Evolutionary conservation across 2,888 invertebrate species (phyloP), one percentile per base, ranked within the genome.

Genomic region (Acleris literana): DNA sequence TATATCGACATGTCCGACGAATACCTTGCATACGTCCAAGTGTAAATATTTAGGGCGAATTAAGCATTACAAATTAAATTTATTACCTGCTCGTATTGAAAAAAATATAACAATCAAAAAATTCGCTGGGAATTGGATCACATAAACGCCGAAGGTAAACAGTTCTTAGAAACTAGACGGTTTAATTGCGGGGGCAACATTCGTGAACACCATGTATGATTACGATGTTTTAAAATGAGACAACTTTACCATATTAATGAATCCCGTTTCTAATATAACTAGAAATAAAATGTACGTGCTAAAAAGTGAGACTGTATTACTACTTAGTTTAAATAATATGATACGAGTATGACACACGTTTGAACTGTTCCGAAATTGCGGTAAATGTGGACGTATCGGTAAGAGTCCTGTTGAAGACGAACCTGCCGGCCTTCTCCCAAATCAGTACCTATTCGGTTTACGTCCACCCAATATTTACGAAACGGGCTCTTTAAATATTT

Each of bases 31-130:
- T 64, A 64, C 64, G 62, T 57, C 52, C 62, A 64, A 67, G 59
- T 53, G 66, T 62, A 69, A 68, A 70, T 70, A 74, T 75, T 73
- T 73, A 69, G 72, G 55, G 18, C 71, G 61, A 60, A 60, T 51
- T 55, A 67, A 63, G 58, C 54, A 63, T 63, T 67, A 59, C 58
- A 67, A 48, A 66, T 56, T 69, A n/a, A 53, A 65, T 63, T 33
- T 59, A 63, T 39, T 66, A 53, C 46, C 54, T 22, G 17, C 11
- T 25, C 59, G 20, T 55, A 60, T 49, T 46, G 11, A 44, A 66
- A 69, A 67, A 67, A 57, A 55, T 18, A 69, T 20, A 67, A 67
- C 67, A 69, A 69, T 69, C 57, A 55, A 60, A 70, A 70, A 68
- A 65, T 71, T 63, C 66, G 68, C 54, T 71, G 70, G 57, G 74